Evolutionary conservation across 2,797 vertebrate genomes (phyloP).

Genomic region (Australoheros facetus): DNA sequence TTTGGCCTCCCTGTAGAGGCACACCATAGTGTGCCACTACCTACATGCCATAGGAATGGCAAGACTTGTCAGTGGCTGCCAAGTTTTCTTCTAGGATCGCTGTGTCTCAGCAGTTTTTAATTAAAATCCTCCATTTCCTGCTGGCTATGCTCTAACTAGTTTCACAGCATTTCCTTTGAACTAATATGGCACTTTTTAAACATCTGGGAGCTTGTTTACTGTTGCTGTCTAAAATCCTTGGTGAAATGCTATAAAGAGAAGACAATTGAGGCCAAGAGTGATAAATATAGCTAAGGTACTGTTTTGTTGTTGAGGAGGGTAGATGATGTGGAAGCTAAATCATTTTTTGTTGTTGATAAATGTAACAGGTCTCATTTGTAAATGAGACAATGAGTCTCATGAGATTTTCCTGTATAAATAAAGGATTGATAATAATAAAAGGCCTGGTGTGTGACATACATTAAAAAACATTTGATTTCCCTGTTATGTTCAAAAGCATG

Average conservation of each 20-base stretch:
- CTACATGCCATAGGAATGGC: conserved; percentile 38
- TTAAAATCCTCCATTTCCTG: conserved; percentile 78
- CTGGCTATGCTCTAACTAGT: conserved; percentile 37
- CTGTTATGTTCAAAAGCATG: neutral
- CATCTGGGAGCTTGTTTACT: conserved; percentile 38
- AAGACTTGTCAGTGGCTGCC: conserved; percentile 51
- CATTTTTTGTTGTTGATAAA: neutral
- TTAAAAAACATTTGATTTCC: neutral
- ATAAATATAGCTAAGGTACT: neutral
- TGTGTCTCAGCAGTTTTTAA: conserved; percentile 81
- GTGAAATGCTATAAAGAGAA: conserved; percentile 6
- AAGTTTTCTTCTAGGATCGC: conserved; percentile 61
- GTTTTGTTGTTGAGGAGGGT: neutral
- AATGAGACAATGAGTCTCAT: too few relatives aligned
- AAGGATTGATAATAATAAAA: neutral
- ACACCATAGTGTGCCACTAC: conserved; percentile 26
- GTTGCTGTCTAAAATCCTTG: conserved; percentile 5
- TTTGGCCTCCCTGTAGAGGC: conserved; percentile 23
- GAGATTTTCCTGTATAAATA: too few relatives aligned
- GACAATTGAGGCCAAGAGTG: neutral
- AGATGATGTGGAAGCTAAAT: neutral
- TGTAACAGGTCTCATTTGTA: too few relatives aligned
- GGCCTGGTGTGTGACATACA: neutral
- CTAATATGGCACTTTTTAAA: conserved; percentile 40
- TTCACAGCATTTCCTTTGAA: conserved; percentile 55